Evolutionary conservation across 2,888 invertebrate genomes (phyloP), one percentile per base, ranked within the genome.

Genomic region (Leptopterna dolabrata): DNA sequence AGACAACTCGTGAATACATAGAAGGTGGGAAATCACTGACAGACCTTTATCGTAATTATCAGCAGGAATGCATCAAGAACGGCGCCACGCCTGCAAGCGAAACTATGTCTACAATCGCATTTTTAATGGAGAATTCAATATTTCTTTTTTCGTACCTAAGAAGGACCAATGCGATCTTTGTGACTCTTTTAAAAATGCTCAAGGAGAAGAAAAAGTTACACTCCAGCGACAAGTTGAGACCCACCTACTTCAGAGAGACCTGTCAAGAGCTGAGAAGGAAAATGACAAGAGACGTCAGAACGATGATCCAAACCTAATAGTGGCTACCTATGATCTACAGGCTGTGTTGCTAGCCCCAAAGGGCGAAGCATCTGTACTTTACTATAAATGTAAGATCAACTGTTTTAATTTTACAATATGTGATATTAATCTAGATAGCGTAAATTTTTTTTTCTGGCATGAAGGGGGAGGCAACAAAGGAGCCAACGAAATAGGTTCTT

Each of bases 131-230:
- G 81, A 81, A 43, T 81, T 81, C 19, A 81, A 81, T 16, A 81
- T 81, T 7, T 47, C 81, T 2, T 81, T 51, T 87, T 81, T 51
- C 36, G 24, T n/a, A 36, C 80, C 73, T 29, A 29, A 80, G 29
- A 85, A 85, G 36, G 76, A 84, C 27, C 71, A 43, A 1, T 71
- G 71, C 19, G 29, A 76, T 16, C 41, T 76, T 19, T 76, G 76
- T 43, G 76, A 76, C 2, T 80, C 89, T 6, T 91, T 89, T 85
- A 88, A 90, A 87, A 90, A 90, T 89, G 89, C 90, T 80, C 84
- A 85, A 29, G 90, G 88, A 16, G 88, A 90, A 88, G 89, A n/a
- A 89, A 84, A 89, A 90, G 78, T 85, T 86, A 47, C 80, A 89
- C 84, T 90, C 86, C 85, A 89, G 88, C 86, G 83, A 36, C 87